Evolutionary conservation across 2,888 invertebrate species (phyloP).

Genomic region (Caenorhabditis zanzibari): DNA sequence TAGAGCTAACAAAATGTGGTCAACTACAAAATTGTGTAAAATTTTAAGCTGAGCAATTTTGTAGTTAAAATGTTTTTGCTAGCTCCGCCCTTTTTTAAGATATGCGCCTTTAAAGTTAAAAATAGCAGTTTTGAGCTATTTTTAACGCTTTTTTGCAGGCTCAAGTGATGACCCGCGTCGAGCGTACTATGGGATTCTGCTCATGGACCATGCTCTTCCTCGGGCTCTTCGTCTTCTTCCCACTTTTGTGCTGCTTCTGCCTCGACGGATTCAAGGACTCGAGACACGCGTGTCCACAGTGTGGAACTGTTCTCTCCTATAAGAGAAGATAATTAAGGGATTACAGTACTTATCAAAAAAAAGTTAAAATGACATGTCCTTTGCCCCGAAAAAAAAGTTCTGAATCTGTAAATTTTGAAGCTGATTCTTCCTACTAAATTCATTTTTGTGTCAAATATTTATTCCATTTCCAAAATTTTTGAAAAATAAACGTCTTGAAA

Average conservation of each 20-base stretch:
- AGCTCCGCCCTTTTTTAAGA: background rate
- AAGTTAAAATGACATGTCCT: too few species aligned
- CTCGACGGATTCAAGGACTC: slow-evolving; percentile 61
- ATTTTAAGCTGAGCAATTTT: too few species aligned
- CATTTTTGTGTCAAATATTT: too few species aligned
- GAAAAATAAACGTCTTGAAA: too few species aligned
- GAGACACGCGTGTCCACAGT: slow-evolving; percentile 60
- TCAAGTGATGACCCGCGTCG: slow-evolving; percentile 47
- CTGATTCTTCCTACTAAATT: too few species aligned
- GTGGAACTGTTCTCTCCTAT: slow-evolving; percentile 44
- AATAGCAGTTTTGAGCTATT: too few species aligned
- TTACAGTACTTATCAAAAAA: too few species aligned
- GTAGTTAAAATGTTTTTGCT: background rate
- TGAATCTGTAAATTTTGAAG: too few species aligned
- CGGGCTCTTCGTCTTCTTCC: slow-evolving; percentile 65
- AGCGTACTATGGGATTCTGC: slow-evolving; percentile 65
- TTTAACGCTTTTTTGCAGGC: slow-evolving; percentile 31
- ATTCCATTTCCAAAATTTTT: too few species aligned
- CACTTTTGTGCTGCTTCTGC: slow-evolving; percentile 65
- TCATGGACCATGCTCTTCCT: slow-evolving; percentile 65
- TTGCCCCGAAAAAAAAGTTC: too few species aligned
- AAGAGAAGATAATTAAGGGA: slow-evolving; percentile 36
- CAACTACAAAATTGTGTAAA: too few species aligned
- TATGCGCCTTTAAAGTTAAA: background rate
- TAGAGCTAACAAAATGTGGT: too few species aligned